phyloP scores from a whole-genome alignment of 2,113 vertebrate species.

The Ailurus styani region DNA sequence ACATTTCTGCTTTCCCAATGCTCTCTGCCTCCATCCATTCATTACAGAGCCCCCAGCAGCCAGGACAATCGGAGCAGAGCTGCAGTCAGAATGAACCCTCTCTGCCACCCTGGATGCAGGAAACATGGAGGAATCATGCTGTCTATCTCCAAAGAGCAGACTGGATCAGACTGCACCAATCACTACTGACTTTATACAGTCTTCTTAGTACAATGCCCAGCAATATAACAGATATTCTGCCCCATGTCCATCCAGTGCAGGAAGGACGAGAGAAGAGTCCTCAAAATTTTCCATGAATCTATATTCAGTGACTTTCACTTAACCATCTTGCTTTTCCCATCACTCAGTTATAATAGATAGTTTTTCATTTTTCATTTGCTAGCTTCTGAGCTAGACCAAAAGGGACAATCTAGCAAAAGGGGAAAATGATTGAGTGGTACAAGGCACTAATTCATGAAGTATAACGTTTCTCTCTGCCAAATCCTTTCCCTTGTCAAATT shows the following conservation, averaged over 20 bases:
- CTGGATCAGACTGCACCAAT: not conserved
- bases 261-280: not conserved
- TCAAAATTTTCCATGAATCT: not conserved
- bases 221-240: not conserved
- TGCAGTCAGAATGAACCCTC: not conserved
- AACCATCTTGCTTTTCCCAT: not conserved
- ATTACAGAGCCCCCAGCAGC: not conserved
- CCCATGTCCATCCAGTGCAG: not conserved
- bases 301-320: not conserved
- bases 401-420: not conserved
- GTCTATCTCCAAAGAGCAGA: not conserved
- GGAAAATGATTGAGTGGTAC: not conserved
- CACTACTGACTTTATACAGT: not conserved
- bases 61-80: not conserved
- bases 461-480: conserved; percentile 44
- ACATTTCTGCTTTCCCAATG: not conserved
- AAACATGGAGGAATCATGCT: not conserved
- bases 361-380: not conserved
- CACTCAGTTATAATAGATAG: not conserved
- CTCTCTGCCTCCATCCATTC: not conserved
- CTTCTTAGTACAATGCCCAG: not conserved
- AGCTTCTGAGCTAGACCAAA: conserved; percentile 13
- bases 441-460: not conserved
- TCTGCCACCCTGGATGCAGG: not conserved
- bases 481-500: conserved; percentile 33